phyloP scores from a whole-genome alignment of 2,888 invertebrate genomes.

The Psylliodes chrysocephalus region DNA sequence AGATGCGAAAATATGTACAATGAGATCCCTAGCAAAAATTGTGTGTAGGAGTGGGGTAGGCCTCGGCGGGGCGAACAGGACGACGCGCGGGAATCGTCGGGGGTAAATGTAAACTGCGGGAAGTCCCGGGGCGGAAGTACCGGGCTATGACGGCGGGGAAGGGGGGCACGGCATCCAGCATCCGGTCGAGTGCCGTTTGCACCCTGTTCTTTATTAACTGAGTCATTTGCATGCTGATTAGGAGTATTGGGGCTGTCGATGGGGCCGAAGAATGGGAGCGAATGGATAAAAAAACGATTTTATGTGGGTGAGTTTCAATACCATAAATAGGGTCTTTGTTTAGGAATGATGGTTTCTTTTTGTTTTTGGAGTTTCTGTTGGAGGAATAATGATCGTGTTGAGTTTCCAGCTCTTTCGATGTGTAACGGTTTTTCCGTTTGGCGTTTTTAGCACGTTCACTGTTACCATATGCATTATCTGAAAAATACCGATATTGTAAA shows the following conservation, averaged over 20 bases:
- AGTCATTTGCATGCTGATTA: constrained; percentile 22
- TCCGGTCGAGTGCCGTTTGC: constrained; percentile 43
- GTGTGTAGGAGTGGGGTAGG: constrained; percentile 51
- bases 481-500: no score
- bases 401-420: no score
- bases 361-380: no score
- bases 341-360: no score
- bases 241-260: background rate
- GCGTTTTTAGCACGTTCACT: no score
- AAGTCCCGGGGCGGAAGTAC: constrained; percentile 53
- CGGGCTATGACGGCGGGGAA: constrained; percentile 41
- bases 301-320: background rate
- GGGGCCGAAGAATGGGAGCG: constrained; percentile 1
- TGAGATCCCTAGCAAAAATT: constrained; percentile 61
- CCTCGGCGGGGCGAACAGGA: constrained; percentile 41
- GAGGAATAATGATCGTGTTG: no score
- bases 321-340: background rate
- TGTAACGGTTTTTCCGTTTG: no score
- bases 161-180: constrained; percentile 42
- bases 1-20: constrained; percentile 62
- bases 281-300: background rate
- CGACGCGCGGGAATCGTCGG: constrained; percentile 43
- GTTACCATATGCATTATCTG: no score
- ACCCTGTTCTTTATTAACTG: constrained; percentile 36
- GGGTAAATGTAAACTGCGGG: constrained; percentile 54